Evolutionary conservation across 2,797 vertebrate species (phyloP), one percentile per base, ranked within the genome.

Genomic region (Lacerta agilis): DNA sequence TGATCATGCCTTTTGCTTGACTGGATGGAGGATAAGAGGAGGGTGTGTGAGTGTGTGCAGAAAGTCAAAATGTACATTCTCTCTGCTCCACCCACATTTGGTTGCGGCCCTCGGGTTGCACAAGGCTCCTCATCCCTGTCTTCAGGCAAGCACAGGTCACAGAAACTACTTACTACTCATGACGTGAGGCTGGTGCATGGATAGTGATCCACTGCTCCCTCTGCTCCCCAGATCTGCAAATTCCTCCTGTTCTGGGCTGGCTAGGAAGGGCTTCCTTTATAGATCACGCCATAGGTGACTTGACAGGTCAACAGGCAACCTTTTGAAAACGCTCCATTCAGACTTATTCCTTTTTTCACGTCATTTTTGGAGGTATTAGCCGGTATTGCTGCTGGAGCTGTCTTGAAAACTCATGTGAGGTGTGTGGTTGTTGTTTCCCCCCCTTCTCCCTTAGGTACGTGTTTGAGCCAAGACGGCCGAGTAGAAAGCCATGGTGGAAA

Each of bases 401-500:
- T 23, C n/a, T 15, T 45, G 45, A 41, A 71, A 61, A 9, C 2
- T 38, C 55, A 43, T 38, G 9, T 73, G 45, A 15, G 18, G 18
- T 87, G 23, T 58, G 23, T 17, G 29, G 58, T 86, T 69, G 7
- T 79, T 55, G 1, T 13, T 55, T 7, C 7, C 1, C 0, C 5
- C 20, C 20, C 2, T 1, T 7, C 20, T 45, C 86, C 90, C 71
- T 27, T 79, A 94, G 88, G 58, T 87, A 88, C 77, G n/a, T 41
- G 71, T 69, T 15, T 11, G 85, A 2, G n/a, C 15, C 23, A n/a
- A 36, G 23, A 38, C 55, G 33, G 18, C 20, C 23, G 66, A 27
- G 83, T 61, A 86, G 71, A 79, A 87, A 25, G 36, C 4, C 1
- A 80, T 49, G 86, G 86, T 90, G 83, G 75, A 72, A 45, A 92